Base-by-base conservation (phyloP, 2,797 vertebrate genomes). In the Halcyon leucocephala region DNA sequence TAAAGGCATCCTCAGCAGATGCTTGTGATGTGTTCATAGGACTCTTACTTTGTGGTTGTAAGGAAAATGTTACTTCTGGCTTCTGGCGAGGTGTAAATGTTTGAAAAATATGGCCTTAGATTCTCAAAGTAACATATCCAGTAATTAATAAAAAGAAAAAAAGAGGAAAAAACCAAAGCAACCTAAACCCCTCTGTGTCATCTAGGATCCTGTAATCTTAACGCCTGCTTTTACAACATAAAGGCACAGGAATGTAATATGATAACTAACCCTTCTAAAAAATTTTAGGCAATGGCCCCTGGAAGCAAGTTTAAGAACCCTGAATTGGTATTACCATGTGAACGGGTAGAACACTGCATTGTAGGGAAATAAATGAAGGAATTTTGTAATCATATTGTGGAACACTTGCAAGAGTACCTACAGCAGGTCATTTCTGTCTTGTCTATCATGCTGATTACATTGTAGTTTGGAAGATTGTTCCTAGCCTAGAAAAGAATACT, bases 281-380 rank as follows among this genome's bases (percentile, higher is more conserved):
- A 37, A 16, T 42, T 89, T 28, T 13, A 61, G 78, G 54, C 24
- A 64, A 98, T 98, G 98, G 96, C 97, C 13, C 58, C 85, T 29
- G 61, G 89, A 82, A 98, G 98, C 15, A 98, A 97, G 78, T 98
- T 95, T 44, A 88, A 95, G 72, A 96, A 91, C 0, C n/a, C 96
- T 28, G 96, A 95, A 26, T 93, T 98, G 69, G 85, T 98, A 93
- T 95, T 98, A 86, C 67, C 72, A 1, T 97, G 97, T 67, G 97
- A 98, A 91, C 98, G 98, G 98, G 96, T 92, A 48, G 97, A 98
- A 8, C 98, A 98, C 84, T 48, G 39, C 85, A 98, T 97, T 91
- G 97, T 61, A 73, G 98, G 98, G 37, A 95, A 58, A 69, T 82
- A 83, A 69, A 98, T 82, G 97, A 98, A 98, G 96, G 98, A 98